These are phyloP conservation scores for fruit fly (Drosophila melanogaster) DNA, from an alignment of 1,140 invertebrate genomes.

Conservation along the genomic window Release_6_plus_ISO1_MT NT_033777.3:16082501-16083000, in stretches of 20 bases:
- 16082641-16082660: conserved; percentile 79
- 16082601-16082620: conserved; percentile 71
- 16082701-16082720: conserved; percentile 42
- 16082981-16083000: conserved; percentile 45
- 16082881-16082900: conserved; percentile 25
- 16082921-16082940: conserved; percentile 51
- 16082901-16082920: conserved; percentile 64
- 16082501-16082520: conserved; percentile 61
- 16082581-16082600: conserved; percentile 78
- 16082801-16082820: conserved; percentile 62
- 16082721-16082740: conserved; percentile 40
- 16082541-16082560: conserved; percentile 20
- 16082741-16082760: conserved; percentile 72
- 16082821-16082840: conserved; percentile 52
- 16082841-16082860: conserved; percentile 62
- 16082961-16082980: conserved; percentile 50
- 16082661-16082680: conserved; percentile 55
- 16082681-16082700: conserved; percentile 76
- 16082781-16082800: conserved; percentile 56
- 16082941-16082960: conserved; percentile 44
- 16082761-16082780: conserved; percentile 30
- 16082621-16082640: conserved; percentile 38
- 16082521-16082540: conserved; percentile 55
- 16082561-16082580: conserved; percentile 39
- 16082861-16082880: conserved; percentile 55